Evolutionary conservation across 2,888 invertebrate species (phyloP), one percentile per base, ranked within the genome.

Genomic region (Pyralis farinalis): DNA sequence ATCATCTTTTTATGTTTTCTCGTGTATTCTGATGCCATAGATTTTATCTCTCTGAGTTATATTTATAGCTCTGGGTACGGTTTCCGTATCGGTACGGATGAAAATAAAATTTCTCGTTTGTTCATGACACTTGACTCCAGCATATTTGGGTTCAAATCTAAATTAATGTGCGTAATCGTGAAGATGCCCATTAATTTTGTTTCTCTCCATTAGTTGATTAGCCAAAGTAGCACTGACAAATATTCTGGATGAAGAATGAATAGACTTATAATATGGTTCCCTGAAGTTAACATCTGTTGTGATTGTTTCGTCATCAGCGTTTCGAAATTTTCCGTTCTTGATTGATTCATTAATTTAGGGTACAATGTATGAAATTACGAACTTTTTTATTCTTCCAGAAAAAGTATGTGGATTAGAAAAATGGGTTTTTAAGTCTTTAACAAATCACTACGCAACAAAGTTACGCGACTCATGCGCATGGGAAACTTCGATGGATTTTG

Each of bases 401-500:
- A 3, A 16, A n/a, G n/a, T n/a, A 16, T 16, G 4, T 16, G 16
- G 16, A 16, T 4, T 16, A 3, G n/a, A 16, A 16, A 16, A 16
- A 16, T 16, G 16, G 2, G 3, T 16, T n/a, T n/a, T n/a, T n/a
- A n/a, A 2, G 16, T 16, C 16, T 16, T 16, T 16, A 16, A 16
- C 16, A 16, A 16, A 16, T 28, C 35, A 35, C 39, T 37, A 3
- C 4, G 16, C 16, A 4, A 39, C 30, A 44, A 47, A 43, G 45
- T 42, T 40, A 63, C 53, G 58, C 54, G 55, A 51, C 62, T 45
- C 60, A 60, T 60, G 63, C 63, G 66, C 66, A 51, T 69, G 59
- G 61, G 62, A 62, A 64, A 48, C 44, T 45, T 54, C 50, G 51
- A 53, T 58, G 65, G 62, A 65, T 67, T 71, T 68, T 66, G 56